phyloP scores from a whole-genome alignment of 1,140 invertebrate genomes.

The Pomacea maculata region DNA sequence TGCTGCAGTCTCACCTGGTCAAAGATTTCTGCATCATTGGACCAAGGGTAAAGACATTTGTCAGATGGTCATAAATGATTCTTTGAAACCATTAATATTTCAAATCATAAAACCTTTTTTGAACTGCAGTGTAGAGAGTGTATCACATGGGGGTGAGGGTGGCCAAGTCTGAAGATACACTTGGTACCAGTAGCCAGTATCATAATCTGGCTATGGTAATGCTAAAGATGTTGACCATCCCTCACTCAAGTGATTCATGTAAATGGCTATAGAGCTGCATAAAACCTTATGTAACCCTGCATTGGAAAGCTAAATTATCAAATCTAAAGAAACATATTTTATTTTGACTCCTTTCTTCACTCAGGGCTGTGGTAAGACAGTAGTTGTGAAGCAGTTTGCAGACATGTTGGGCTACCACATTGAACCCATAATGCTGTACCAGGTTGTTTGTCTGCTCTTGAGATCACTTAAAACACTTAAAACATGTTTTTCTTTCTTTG shows the following conservation, averaged over 20 bases:
- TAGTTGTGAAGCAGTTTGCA: conserved; percentile 80
- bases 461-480: neutral
- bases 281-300: no score
- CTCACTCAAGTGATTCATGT: no score
- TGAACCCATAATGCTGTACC: conserved; percentile 92
- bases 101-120: neutral
- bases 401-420: conserved; percentile 79
- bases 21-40: conserved; percentile 90
- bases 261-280: no score
- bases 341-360: neutral
- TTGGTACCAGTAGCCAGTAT: neutral
- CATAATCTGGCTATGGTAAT: no score
- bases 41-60: conserved; percentile 65
- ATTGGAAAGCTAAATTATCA: no score
- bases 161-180: neutral
- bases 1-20: conserved; percentile 80
- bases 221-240: no score
- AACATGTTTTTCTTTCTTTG: neutral
- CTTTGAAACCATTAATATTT: neutral
- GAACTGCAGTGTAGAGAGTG: neutral
- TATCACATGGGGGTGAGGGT: neutral
- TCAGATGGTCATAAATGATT: no score
- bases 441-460: conserved; percentile 64
- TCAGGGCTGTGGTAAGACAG: conserved; percentile 91
- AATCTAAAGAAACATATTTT: neutral